Evolutionary conservation across 2,888 invertebrate species (phyloP), one percentile per base, ranked within the genome.

Genomic region (Spodoptera littoralis): DNA sequence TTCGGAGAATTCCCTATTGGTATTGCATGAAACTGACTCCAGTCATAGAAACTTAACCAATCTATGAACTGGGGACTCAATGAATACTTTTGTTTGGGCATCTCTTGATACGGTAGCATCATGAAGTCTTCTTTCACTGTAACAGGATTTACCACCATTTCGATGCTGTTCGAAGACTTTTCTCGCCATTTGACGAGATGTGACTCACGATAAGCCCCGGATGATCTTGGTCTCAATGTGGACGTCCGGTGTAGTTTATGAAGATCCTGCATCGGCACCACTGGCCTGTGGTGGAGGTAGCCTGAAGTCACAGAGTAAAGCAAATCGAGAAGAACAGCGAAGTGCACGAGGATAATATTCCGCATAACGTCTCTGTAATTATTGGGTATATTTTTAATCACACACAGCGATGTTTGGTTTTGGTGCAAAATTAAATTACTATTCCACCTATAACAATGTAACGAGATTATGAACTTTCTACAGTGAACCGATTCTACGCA

Each of bases 291-390:
- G 9, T 13, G n/a, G 5, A 44, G n/a, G 4, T 48, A 24, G 13
- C 2, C 1, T 5, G 45, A 30, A 1, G 13, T 18, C 13, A 76
- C 57, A 12, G 30, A 64, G 47, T 61, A 45, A 11, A 64, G 12
- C 50, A 64, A 45, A 11, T 47, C 18, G 3, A 71, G 6, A 12
- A 71, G 43, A 41, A 60, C 42, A 18, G 47, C 30, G 18, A 43
- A 52, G 11, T 45, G 30, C 30, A 63, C 36, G 13, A 60, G 41
- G 36, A 36, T 36, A 36, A 65, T 24, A 11, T 57, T 51, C 48
- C 44, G 41, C 79, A 79, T 76, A 22, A 66, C 54, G 59, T 57
- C 60, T 52, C 30, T 47, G 36, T 11, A 22, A 54, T 24, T 12
- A 44, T 49, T 24, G 48, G 30, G 1, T 13, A 56, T 67, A 61